Base-by-base conservation (phyloP, 2,113 vertebrate species). In the Hoplias malabaricus region DNA sequence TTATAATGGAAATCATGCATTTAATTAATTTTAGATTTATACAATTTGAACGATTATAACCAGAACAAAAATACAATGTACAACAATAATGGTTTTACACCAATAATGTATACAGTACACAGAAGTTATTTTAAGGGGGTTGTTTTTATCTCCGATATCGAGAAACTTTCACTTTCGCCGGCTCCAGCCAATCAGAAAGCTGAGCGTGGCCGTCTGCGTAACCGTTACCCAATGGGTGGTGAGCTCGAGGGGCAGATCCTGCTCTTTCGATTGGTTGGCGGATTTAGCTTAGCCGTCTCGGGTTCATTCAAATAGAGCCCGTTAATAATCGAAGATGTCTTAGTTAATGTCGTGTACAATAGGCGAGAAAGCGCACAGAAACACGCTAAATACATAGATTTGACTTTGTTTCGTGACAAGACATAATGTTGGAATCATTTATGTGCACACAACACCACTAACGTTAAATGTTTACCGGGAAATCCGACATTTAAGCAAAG, bases 171-270 rank as follows among this genome's bases (percentile, higher is more conserved):
- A 9, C 59, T 63, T 63, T 63, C 31, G 19, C 7, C 19, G 33
- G 31, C 31, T 42, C 33, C 33, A 78, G 53, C 93, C 92, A 93
- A 93, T 93, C 43, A 81, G 69, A 78, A 61, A 56, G 25, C 73
- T 87, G 65, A 88, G 89, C 92, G 93, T 93, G 92, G 84, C 88
- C 85, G 33, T 67, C 46, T 21, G 4, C 23, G 1, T 53, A 25
- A 59, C 33, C 27, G 27, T 33, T 25, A 53, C 40, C 91, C 92
- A 92, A 92, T 91, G 11, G 87, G 54, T 25, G 56, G 21, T 8
- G 16, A 40, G n/a, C 23, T 13, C 2, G 65, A 71, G n/a, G 59
- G 78, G 29, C 1, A 87, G 78, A 85, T 90, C 86, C 84, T 75
- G 73, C 67, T 61, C 56, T 48, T 14, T 68, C 81, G 54, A 80